Evolutionary conservation across 2,888 invertebrate species (phyloP), one percentile per base, ranked within the genome.

Genomic region (Scaptomyza parva): DNA sequence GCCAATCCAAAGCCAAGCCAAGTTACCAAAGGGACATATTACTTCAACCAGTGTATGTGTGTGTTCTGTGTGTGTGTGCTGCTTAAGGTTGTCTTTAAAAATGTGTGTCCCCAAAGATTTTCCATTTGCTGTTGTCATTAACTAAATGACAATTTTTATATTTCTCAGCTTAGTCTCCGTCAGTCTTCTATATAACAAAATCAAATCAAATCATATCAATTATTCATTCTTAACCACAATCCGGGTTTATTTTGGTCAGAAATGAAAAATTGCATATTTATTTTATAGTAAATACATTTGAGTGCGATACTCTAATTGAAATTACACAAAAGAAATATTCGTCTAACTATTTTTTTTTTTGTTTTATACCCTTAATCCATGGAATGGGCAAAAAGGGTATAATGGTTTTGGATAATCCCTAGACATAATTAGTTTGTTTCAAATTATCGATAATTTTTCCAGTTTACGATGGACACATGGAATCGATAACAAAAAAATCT

Each of bases 111-210:
- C 9, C 11, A 52, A 17, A 33, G 22, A 61, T 53, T 68, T 54
- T 54, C 40, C 48, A 62, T 53, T 51, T 66, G 50, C 57, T 51
- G 35, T 43, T 51, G 35, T 43, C 58, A 28, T 50, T 51, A 58
- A 51, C 44, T 57, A 48, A 39, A 44, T 7, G 9, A 24, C 17
- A 17, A 37, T 2, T 33, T 9, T 28, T 28, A 2, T 7, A n/a
- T 22, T 48, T 20, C 11, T 8, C 7, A 11, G 20, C n/a, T 20
- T 14, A n/a, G n/a, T n/a, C n/a, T n/a, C n/a, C n/a, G 1, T 14
- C n/a, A 45, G 5, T 22, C 22, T 45, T 12, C 9, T 3, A 11
- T 9, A 14, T n/a, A 14, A 14, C 3, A 43, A n/a, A n/a, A n/a
- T n/a, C n/a, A n/a, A n/a, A 14, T 14, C 35, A 14, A 7, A 3